Evolutionary conservation across 2,113 vertebrate species (phyloP).

Genomic region (Lontra canadensis): DNA sequence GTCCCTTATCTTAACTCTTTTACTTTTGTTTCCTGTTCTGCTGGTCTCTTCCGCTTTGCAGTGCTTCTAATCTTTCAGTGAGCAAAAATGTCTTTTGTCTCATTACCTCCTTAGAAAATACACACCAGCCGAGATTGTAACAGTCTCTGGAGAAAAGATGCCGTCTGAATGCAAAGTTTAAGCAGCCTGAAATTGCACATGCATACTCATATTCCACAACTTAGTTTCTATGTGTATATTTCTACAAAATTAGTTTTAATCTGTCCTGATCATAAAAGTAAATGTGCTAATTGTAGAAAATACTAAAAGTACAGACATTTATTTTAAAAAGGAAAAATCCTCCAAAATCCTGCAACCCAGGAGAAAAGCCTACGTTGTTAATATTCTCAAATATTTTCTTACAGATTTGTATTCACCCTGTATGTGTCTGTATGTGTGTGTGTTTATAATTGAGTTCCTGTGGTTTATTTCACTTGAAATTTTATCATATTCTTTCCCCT

Average conservation of each 20-base stretch:
- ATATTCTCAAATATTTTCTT: neutral
- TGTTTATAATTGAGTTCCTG: neutral
- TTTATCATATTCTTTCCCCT: neutral
- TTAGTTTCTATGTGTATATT: neutral
- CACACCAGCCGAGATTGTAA: neutral
- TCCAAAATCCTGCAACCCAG: neutral
- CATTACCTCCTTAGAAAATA: neutral
- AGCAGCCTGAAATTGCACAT: neutral
- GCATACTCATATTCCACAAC: neutral
- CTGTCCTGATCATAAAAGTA: neutral
- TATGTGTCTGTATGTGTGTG: neutral
- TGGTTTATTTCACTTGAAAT: conserved; percentile 30
- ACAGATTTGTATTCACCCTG: neutral
- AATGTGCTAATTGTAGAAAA: neutral
- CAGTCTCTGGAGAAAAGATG: neutral
- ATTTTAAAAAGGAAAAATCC: neutral
- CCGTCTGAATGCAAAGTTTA: neutral
- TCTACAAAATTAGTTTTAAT: neutral
- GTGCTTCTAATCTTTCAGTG: conserved; percentile 22
- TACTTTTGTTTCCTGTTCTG: conserved; percentile 53
- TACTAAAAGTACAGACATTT: neutral
- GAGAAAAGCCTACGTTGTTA: neutral
- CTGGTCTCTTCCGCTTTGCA: conserved; percentile 59
- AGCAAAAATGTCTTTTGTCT: conserved; percentile 9
- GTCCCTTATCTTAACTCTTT: conserved; percentile 51